Base-by-base conservation (phyloP, 2,113 vertebrate genomes). In the Alethe diademata region DNA sequence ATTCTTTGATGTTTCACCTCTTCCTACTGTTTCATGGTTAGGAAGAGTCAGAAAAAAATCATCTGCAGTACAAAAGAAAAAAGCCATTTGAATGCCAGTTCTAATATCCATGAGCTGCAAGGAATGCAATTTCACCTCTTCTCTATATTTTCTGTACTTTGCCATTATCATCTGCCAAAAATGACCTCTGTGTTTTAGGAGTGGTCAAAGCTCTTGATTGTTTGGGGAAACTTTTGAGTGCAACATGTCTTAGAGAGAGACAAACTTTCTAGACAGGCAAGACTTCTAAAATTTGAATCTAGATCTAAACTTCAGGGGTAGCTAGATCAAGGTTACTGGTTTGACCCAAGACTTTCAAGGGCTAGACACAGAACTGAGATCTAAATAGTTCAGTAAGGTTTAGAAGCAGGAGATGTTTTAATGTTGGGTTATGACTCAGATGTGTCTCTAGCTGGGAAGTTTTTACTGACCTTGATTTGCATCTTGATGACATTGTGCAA, bases 151-250 rank as follows among this genome's bases (percentile, higher is more conserved):
- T 66, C 51, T 83, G 36, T 54, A 40, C 29, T 92, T 88, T 19
- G 31, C 33, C 75, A 67, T 88, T 62, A 16, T 26, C 75, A 74
- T 92, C 83, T 90, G 67, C 38, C 79, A 92, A 95, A 94, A 85
- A 82, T 56, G 71, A 97, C 93, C 93, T 93, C 94, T 96, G 85
- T 86, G 90, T 92, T 96, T 76, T 93, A 92, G 76, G 72, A 94
- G 87, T 78, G 88, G 88, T 93, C 90, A 78, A 60, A 94, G 14
- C 14, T 88, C 47, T 88, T 73, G 56, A 51, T 60, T 70, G 25
- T 60, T 78, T 0, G 1, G 88, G 36, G 31, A 54, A 83, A 28
- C 1, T 83, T 87, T 73, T 76, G 28, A 12, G 1, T 42, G 33
- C 36, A 83, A 60, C 12, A 48, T 18, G n/a, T 73, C 62, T 80